These are phyloP conservation scores for Sebastes matsubarae DNA, from an alignment of 2,797 vertebrate genomes.

Conservation along the genomic window DNA sequence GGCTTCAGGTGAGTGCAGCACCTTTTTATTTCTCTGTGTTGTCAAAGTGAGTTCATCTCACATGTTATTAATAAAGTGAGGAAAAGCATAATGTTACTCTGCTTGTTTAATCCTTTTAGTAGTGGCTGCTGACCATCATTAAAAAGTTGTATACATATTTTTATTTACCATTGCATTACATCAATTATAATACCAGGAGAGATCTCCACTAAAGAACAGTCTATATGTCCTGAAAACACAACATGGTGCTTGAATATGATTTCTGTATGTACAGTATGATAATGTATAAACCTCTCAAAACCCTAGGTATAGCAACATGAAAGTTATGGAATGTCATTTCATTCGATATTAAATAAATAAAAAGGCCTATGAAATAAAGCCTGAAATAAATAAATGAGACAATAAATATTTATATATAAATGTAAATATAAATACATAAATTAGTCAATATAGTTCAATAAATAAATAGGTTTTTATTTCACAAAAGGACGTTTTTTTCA, in stretches of 20 bases:
- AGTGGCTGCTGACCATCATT: background rate
- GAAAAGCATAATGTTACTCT: background rate
- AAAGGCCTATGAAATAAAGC: background rate
- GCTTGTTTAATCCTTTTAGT: background rate
- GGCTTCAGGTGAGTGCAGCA: conserved; percentile 44
- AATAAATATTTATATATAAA: background rate
- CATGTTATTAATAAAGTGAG: background rate
- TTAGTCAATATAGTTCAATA: too few relatives aligned
- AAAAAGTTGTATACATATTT: background rate
- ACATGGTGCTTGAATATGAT: background rate
- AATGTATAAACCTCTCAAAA: background rate
- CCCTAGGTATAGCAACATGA: background rate
- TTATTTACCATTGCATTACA: background rate
- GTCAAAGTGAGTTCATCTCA: background rate
- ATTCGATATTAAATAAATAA: background rate
- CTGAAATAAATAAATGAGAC: background rate
- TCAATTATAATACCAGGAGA: background rate
- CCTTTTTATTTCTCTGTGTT: background rate
- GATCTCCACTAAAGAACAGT: background rate
- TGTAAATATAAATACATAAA: too few relatives aligned
- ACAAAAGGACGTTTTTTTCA: too few relatives aligned
- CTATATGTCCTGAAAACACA: background rate
- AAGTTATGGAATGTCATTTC: background rate
- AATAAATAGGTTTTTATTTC: too few relatives aligned
- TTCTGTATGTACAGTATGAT: background rate